Evolutionary conservation across 2,113 vertebrate species (phyloP).

Genomic region (Myotis lucifugus): DNA sequence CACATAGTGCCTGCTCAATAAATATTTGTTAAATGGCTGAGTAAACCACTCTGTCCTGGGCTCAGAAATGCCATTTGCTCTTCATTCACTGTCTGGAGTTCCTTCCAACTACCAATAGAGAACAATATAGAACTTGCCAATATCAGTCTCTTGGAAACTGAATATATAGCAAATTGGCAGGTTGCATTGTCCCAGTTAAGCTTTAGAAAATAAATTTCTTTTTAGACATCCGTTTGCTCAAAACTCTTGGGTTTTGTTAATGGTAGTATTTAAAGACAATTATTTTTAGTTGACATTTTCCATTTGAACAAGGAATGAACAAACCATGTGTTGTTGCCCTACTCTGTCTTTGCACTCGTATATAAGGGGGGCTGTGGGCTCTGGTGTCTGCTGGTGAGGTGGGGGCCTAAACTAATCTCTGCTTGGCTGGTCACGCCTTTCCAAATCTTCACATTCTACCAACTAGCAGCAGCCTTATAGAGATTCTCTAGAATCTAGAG

Average conservation of each 20-base stretch:
- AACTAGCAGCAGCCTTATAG: background rate
- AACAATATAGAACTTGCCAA: conserved; percentile 54
- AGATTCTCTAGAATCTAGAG: background rate
- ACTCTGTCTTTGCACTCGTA: background rate
- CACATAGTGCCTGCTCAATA: conserved; percentile 9
- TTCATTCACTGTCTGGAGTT: conserved; percentile 40
- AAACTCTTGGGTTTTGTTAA: conserved; percentile 62
- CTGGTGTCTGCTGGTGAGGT: background rate
- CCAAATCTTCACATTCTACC: background rate
- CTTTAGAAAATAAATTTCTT: conserved; percentile 63
- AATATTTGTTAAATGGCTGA: conserved; percentile 45
- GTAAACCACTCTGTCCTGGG: background rate
- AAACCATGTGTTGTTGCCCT: background rate
- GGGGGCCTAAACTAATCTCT: background rate
- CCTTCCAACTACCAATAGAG: conserved; percentile 38
- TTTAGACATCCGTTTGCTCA: conserved; percentile 65
- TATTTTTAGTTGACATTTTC: conserved; percentile 71
- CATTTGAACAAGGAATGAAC: conserved; percentile 54
- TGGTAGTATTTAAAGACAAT: conserved; percentile 61
- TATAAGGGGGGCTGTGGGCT: background rate
- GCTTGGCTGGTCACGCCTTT: background rate
- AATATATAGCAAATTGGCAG: conserved; percentile 43
- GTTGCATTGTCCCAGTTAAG: conserved; percentile 46
- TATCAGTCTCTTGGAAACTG: conserved; percentile 57
- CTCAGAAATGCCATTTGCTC: conserved; percentile 43